Evolutionary conservation across 2,888 invertebrate species (phyloP), one percentile per base, ranked within the genome.

Genomic region (Hanleya hanleyi): DNA sequence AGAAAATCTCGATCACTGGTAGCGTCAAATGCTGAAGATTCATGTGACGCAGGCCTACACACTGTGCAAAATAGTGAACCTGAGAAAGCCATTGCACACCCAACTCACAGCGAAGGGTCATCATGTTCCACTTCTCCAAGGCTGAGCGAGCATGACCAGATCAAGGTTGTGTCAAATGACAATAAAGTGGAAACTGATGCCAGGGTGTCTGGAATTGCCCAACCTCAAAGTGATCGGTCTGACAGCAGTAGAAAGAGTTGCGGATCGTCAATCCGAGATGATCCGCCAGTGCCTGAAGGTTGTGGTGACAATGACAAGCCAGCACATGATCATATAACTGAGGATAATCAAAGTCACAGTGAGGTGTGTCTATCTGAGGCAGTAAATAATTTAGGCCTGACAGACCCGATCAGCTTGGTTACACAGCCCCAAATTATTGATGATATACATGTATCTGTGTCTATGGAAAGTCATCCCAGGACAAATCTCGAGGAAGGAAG

Each of bases 181-280:
- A 41, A 18, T 9, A 9, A 12, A 9, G 9, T 9, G 41, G 9
- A 18, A 41, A 41, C 18, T 41, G 9, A 18, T 12, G 18, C 41
- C 9, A 9, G 18, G 9, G 18, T 35, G 78, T 82, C 1, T 83
- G 83, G 84, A 82, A 12, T 41, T 41, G 41, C 9, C 41, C 9
- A 41, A 12, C 18, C 18, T 41, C 41, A 41, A 41, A 41, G 41
- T 41, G 18, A 41, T 41, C 18, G 41, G 41, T 12, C 18, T 41
- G 41, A 9, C 41, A 9, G 9, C 41, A 41, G 9, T 18, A 41
- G 41, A n/a, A n/a, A n/a, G 41, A 12, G 41, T 41, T 18, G 9
- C 9, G 18, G 41, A 41, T 18, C 9, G 18, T 12, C 41, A 41
- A 41, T 41, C 9, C 41, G 41, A 41, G 41, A 9, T 41, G 41